Evolutionary conservation across 2,113 vertebrate genomes (phyloP).

Genomic region (Micronisus gabar): DNA sequence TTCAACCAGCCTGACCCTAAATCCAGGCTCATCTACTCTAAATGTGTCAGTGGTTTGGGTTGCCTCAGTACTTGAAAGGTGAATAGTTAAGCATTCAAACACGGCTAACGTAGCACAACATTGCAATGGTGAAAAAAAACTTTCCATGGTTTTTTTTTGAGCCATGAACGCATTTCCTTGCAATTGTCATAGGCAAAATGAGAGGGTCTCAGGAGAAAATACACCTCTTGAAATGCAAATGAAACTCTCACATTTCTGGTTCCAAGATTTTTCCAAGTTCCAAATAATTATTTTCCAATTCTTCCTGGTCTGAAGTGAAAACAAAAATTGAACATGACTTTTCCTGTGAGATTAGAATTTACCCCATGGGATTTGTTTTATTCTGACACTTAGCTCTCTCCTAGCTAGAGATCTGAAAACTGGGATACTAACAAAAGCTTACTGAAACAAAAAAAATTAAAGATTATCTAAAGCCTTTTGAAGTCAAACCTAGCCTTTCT

Average conservation of each 20-base stretch:
- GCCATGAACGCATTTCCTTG: accelerated
- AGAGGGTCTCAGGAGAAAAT: background rate
- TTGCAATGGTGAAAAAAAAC: background rate
- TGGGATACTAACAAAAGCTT: background rate
- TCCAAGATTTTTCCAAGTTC: background rate
- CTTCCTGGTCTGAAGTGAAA: background rate
- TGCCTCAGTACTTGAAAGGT: background rate
- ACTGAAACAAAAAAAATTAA: background rate
- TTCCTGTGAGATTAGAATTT: background rate
- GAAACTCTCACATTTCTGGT: background rate
- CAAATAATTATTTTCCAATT: background rate
- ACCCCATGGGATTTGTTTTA: background rate
- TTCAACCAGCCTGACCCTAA: background rate
- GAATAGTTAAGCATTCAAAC: background rate
- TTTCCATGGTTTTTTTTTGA: background rate
- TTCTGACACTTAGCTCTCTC: background rate
- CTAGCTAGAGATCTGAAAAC: background rate
- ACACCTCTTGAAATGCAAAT: background rate
- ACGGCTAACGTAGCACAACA: accelerated
- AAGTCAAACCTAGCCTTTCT: background rate
- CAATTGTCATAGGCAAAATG: background rate
- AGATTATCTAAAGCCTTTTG: background rate
- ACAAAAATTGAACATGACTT: background rate
- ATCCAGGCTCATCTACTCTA: background rate
- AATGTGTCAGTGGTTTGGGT: slow-evolving; percentile 25